Evolutionary conservation across 2,888 invertebrate species (phyloP).

Genomic region (Odontomyia ornata): DNA sequence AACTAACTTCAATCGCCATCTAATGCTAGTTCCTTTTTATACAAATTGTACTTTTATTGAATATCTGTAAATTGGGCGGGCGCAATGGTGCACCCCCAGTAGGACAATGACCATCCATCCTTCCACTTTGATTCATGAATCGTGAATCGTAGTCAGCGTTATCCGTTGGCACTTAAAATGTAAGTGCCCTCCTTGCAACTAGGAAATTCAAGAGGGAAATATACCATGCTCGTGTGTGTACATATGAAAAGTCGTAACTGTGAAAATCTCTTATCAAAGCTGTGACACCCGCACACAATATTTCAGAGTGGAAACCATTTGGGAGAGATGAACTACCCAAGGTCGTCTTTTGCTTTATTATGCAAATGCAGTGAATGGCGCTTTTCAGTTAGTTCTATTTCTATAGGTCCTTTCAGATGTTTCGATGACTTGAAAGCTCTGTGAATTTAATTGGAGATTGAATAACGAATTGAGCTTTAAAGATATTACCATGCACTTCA

Average conservation of each 20-base stretch:
- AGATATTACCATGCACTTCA: too few relatives aligned
- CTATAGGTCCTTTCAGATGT: too few relatives aligned
- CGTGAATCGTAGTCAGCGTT: conserved; percentile 12
- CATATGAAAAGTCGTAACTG: conserved; percentile 1
- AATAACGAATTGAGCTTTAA: too few relatives aligned
- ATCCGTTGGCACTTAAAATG: background rate
- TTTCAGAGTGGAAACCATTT: background rate
- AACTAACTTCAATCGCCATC: too few relatives aligned
- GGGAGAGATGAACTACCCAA: background rate
- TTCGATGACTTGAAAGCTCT: too few relatives aligned
- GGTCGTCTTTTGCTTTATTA: background rate
- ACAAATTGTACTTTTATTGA: conserved; percentile 9
- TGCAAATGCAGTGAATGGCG: background rate
- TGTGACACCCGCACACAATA: conserved; percentile 10
- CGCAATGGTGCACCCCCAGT: background rate
- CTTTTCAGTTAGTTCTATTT: too few relatives aligned
- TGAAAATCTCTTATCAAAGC: conserved; percentile 8
- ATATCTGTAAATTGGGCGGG: background rate
- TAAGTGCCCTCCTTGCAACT: background rate
- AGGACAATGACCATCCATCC: conserved; percentile 16
- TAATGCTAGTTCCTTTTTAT: background rate
- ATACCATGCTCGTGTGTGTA: background rate
- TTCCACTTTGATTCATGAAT: conserved; percentile 8
- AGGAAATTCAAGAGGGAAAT: background rate
- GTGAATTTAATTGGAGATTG: too few relatives aligned